phyloP scores from a whole-genome alignment of 2,888 invertebrate genomes.

The Chalcis sispes region DNA sequence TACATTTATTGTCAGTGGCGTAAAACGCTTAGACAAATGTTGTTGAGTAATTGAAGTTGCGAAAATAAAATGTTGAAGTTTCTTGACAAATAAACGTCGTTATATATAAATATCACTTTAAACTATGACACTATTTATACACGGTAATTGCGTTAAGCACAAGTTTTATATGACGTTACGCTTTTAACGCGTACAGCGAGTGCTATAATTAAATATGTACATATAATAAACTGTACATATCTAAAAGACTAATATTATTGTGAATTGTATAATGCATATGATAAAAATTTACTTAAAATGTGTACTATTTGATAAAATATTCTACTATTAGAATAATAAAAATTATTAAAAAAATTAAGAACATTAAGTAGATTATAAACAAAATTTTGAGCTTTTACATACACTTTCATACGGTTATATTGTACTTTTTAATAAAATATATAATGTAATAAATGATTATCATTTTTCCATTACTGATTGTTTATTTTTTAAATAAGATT shows the following conservation, averaged over 20 bases:
- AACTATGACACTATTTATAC: not conserved
- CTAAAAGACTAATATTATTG: conserved; percentile 32
- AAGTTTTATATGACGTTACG: not conserved
- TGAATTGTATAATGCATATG: conserved; percentile 4
- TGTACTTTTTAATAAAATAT: conserved; percentile 29
- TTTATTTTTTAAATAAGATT: conserved; percentile 12
- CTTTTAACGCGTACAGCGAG: not conserved
- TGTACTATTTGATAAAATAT: conserved; percentile 27
- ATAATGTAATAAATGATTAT: conserved; percentile 29
- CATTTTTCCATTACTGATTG: not conserved
- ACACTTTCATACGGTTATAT: conserved; percentile 34
- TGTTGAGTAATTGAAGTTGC: conserved; percentile 29
- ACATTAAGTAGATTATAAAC: conserved; percentile 2
- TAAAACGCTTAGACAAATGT: conserved; percentile 8
- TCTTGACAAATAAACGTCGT: not conserved
- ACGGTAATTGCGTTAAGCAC: not conserved
- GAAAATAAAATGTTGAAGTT: conserved; percentile 19
- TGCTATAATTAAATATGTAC: conserved; percentile 23
- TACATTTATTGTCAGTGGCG: conserved; percentile 30
- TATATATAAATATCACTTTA: conserved; percentile 17
- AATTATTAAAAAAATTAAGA: conserved; percentile 14
- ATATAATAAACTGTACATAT: conserved; percentile 36
- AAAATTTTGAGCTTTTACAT: conserved; percentile 33
- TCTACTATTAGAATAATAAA: conserved; percentile 21
- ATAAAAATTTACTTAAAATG: not conserved